These are phyloP conservation scores for Galeopterus variegatus DNA, from an alignment of 2,113 vertebrate species.

Conservation along the genomic window DNA sequence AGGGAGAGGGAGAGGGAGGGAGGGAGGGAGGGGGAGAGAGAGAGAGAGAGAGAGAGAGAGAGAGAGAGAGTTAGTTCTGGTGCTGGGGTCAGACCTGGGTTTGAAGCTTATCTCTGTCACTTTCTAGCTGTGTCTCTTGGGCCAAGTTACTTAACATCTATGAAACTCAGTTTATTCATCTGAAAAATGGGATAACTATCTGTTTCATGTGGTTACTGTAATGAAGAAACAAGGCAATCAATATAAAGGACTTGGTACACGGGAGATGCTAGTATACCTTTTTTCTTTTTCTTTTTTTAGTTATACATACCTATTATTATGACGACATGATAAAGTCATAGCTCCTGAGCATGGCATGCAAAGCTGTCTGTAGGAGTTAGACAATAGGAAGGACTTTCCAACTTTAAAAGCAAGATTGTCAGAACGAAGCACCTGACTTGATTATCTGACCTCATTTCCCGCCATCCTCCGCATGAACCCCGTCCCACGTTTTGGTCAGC, in stretches of 20 bases:
- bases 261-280: not conserved
- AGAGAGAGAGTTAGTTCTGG: not conserved
- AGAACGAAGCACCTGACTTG: not conserved
- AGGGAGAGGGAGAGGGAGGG: too few species aligned
- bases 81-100: not conserved
- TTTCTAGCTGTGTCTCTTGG: not conserved
- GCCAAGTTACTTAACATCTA: conserved; percentile 16
- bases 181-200: not conserved
- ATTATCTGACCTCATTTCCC: not conserved
- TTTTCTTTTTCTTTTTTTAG: too few species aligned
- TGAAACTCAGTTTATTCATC: not conserved
- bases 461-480: not conserved
- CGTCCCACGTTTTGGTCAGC: not conserved
- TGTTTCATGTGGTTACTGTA: not conserved
- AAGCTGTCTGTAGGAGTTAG: not conserved
- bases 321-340: not conserved
- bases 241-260: not conserved
- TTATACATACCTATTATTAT: not conserved
- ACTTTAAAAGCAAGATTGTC: not conserved
- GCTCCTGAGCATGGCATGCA: not conserved
- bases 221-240: not conserved
- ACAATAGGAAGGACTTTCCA: not conserved
- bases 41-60: too few species aligned
- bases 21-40: too few species aligned
- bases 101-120: not conserved